These are phyloP conservation scores for Sminthopsis crassicaudata DNA, from an alignment of 2,113 vertebrate genomes.

Conservation along the genomic window DNA sequence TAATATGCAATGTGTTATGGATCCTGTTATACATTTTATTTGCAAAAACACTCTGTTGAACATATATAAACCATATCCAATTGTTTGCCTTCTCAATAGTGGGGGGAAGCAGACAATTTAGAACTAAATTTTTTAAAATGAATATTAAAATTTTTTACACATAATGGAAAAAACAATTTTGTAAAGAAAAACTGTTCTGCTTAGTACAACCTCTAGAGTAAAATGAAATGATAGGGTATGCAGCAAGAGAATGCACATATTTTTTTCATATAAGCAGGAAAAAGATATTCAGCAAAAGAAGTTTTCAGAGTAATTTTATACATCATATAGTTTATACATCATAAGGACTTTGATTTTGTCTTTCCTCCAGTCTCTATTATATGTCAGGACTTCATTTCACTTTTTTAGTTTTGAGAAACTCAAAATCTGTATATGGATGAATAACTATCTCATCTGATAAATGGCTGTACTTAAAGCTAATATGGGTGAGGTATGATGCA, in stretches of 20 bases:
- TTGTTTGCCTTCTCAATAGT: too few species aligned
- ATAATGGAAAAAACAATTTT: background rate
- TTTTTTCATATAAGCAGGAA: background rate
- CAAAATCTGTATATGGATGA: background rate
- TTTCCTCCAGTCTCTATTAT: background rate
- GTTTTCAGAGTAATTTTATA: background rate
- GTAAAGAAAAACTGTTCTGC: background rate
- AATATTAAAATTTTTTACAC: background rate
- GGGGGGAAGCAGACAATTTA: background rate
- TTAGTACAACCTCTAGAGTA: background rate
- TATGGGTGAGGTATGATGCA: background rate
- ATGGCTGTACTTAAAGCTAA: background rate
- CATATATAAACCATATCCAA: background rate
- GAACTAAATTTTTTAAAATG: background rate
- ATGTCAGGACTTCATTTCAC: background rate
- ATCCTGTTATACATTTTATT: constrained; percentile 23
- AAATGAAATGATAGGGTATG: background rate
- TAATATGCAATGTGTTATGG: background rate
- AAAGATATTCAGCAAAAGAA: background rate
- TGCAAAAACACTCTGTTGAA: background rate
- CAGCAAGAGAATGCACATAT: background rate
- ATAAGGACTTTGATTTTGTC: background rate
- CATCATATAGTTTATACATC: background rate
- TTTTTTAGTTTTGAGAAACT: background rate
- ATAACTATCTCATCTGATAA: background rate